phyloP scores from a whole-genome alignment of 2,113 vertebrate genomes.

The Elaphurus davidianus region DNA sequence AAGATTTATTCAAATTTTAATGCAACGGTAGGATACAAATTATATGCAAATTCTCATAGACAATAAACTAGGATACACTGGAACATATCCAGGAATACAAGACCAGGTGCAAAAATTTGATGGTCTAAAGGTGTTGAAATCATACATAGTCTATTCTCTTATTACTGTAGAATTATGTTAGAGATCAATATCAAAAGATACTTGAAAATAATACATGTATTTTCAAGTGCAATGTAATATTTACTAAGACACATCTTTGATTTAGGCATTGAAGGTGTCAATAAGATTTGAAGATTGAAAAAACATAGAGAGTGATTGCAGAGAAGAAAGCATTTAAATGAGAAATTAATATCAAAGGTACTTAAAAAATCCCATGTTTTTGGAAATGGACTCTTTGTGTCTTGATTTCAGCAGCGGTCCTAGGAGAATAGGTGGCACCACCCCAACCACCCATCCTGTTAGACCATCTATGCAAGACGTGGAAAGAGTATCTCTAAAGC shows the following conservation, averaged over 20 bases:
- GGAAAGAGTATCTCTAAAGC: neutral
- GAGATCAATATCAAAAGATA: neutral
- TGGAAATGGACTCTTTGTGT: neutral
- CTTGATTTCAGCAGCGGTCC: constrained; percentile 14
- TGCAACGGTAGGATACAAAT: neutral
- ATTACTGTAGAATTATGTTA: neutral
- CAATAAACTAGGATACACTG: neutral
- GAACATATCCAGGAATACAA: neutral
- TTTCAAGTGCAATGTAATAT: neutral
- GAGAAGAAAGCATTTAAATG: neutral
- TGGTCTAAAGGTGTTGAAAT: neutral
- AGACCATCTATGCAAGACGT: neutral
- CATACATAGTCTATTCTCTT: neutral
- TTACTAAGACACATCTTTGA: neutral
- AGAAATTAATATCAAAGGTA: neutral
- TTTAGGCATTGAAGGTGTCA: neutral
- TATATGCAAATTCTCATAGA: neutral
- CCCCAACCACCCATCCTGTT: neutral
- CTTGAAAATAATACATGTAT: neutral
- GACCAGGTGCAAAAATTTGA: neutral
- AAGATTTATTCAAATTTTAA: neutral
- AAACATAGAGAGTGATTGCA: neutral
- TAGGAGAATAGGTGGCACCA: neutral
- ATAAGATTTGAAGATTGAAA: neutral
- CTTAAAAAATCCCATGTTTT: neutral